Evolutionary conservation across 2,888 invertebrate species (phyloP).

Genomic region (Diarsia mendica): DNA sequence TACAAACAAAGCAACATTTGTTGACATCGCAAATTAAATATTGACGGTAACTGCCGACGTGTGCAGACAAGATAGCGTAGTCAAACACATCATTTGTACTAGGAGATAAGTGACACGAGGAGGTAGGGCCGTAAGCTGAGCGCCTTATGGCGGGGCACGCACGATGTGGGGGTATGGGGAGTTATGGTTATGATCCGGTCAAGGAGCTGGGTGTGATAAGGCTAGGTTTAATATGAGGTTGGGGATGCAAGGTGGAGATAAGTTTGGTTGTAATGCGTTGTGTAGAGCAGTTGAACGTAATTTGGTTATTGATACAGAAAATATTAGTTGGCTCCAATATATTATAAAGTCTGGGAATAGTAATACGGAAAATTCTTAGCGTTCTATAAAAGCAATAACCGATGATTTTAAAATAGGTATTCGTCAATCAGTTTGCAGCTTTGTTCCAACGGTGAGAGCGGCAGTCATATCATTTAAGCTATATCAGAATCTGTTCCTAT

Average conservation of each 20-base stretch:
- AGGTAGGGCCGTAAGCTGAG: conserved; percentile 60
- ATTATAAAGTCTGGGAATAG: background rate
- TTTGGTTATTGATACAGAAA: background rate
- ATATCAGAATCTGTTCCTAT: background rate
- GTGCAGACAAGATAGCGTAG: conserved; percentile 53
- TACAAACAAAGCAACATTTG: conserved; percentile 41
- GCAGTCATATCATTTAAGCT: background rate
- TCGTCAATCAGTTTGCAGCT: background rate
- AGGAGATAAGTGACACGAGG: conserved; percentile 61
- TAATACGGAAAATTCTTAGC: background rate
- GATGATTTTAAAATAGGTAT: background rate
- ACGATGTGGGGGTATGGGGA: conserved; percentile 29
- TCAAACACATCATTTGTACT: conserved; percentile 62
- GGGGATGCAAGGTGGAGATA: background rate
- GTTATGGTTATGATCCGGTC: conserved; percentile 41
- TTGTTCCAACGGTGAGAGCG: background rate
- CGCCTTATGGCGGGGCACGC: conserved; percentile 65
- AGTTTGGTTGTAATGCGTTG: background rate
- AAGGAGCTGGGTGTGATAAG: conserved; percentile 30
- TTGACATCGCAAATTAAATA: conserved; percentile 56
- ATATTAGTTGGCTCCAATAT: background rate
- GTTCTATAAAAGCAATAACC: too few species aligned
- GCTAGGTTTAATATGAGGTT: conserved; percentile 4
- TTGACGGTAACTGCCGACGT: conserved; percentile 49
- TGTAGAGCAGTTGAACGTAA: background rate